phyloP scores from a whole-genome alignment of 2,888 invertebrate species.

The Eilema griseolum region DNA sequence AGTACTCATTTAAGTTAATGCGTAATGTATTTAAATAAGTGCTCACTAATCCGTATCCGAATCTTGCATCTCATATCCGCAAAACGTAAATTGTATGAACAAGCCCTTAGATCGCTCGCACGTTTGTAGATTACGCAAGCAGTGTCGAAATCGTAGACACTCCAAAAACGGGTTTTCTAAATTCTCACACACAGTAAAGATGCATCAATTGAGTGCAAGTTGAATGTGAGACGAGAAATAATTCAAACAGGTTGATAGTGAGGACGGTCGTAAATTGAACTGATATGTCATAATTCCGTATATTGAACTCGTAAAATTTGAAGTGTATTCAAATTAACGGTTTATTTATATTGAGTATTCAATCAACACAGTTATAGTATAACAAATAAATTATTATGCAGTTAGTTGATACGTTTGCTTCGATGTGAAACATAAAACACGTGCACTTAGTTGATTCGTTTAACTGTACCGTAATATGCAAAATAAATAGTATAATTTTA shows the following conservation, averaged over 20 bases:
- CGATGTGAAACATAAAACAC: not conserved
- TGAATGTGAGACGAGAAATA: slow-evolving; percentile 23
- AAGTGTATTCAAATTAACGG: slow-evolving; percentile 10
- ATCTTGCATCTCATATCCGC: slow-evolving; percentile 4
- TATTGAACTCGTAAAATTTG: slow-evolving; percentile 7
- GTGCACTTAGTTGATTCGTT: not conserved
- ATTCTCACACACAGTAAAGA: slow-evolving; percentile 57
- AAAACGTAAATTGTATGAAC: slow-evolving; percentile 38
- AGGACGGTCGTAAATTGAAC: slow-evolving; percentile 18
- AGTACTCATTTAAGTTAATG: not conserved
- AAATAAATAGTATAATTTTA: not conserved
- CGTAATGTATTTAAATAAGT: not conserved
- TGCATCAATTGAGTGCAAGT: slow-evolving; percentile 53
- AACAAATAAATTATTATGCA: not conserved
- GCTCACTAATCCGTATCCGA: not conserved
- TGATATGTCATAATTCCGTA: slow-evolving; percentile 17
- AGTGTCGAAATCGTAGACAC: slow-evolving; percentile 56
- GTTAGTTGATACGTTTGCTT: not conserved
- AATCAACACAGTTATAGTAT: not conserved
- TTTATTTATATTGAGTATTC: not conserved
- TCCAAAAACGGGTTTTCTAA: slow-evolving; percentile 58
- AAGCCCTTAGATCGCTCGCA: slow-evolving; percentile 38
- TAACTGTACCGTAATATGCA: not conserved
- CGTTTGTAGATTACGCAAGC: slow-evolving; percentile 52
- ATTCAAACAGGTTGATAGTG: slow-evolving; percentile 28